Percentiles rank a stretch among this genome's conserved stretches.
These are phyloP conservation scores for Sebastes matsubarae DNA, from an alignment of 2,797 vertebrate species.

Conservation along the genomic window DNA sequence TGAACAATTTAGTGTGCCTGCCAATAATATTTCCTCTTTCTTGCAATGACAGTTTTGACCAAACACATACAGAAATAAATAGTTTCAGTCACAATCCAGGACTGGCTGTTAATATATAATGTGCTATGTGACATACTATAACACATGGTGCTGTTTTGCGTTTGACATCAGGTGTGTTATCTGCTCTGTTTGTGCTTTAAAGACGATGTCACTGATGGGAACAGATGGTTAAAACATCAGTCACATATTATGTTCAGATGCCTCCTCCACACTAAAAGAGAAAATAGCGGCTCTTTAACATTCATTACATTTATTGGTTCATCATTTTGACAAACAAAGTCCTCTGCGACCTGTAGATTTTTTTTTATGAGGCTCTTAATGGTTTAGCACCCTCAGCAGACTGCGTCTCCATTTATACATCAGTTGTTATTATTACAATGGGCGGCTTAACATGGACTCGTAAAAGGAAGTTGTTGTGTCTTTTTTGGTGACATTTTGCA, in stretches of 20 bases:
- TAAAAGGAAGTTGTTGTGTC: not conserved
- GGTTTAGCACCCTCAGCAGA: not conserved
- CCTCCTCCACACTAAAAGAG: not conserved
- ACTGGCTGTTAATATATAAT: not conserved
- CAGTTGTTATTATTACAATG: not conserved
- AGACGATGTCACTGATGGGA: not conserved
- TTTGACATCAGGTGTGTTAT: slow-evolving; percentile 29
- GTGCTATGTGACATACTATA: not conserved
- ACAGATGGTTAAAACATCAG: slow-evolving; percentile 33
- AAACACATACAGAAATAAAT: not conserved
- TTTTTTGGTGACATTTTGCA: not conserved
- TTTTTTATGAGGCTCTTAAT: not conserved
- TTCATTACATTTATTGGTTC: not conserved
- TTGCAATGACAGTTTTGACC: not conserved
- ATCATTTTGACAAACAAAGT: not conserved
- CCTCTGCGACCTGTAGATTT: not conserved
- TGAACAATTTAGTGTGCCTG: not conserved
- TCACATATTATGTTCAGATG: not conserved
- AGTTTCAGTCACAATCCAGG: not conserved
- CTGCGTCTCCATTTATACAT: not conserved
- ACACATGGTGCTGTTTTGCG: not conserved
- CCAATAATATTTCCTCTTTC: too few species aligned
- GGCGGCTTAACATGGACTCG: not conserved
- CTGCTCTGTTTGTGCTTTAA: not conserved
- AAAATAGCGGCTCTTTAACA: not conserved